Evolutionary conservation across 2,797 vertebrate species (phyloP).

Genomic region (Eulemur coronatus): DNA sequence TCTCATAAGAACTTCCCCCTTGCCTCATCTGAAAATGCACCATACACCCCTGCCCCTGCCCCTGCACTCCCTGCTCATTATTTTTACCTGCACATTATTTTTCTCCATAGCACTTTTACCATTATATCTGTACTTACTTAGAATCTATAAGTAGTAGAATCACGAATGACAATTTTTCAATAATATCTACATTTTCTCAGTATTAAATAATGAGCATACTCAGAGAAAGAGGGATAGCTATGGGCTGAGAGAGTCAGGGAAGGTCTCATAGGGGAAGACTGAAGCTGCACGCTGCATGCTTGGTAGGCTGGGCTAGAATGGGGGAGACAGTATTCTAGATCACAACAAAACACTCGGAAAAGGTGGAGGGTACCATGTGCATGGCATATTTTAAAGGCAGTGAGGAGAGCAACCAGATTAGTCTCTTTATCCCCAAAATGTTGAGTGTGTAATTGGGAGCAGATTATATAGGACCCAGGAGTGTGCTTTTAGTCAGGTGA

Average conservation of each 20-base stretch:
- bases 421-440: not conserved
- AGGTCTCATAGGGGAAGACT: not conserved
- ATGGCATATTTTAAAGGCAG: not conserved
- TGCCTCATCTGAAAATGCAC: not conserved
- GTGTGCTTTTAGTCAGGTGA: not conserved
- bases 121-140: not conserved
- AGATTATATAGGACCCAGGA: not conserved
- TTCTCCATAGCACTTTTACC: not conserved
- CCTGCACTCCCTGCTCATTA: not conserved
- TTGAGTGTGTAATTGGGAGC: not conserved
- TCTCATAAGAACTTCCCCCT: not conserved
- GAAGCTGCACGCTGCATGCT: not conserved
- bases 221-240: not conserved
- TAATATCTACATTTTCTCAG: not conserved
- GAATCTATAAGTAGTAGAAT: not conserved
- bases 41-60: rapidly evolving
- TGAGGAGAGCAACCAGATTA: not conserved
- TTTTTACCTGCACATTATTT: not conserved
- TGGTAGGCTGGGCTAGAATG: not conserved
- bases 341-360: not conserved
- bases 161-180: not conserved
- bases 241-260: not conserved
- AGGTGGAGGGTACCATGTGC: not conserved
- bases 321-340: not conserved
- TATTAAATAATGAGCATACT: not conserved